These are phyloP conservation scores for Paradoxurus hermaphroditus DNA, from an alignment of 2,113 vertebrate species.

Conservation along the genomic window DNA sequence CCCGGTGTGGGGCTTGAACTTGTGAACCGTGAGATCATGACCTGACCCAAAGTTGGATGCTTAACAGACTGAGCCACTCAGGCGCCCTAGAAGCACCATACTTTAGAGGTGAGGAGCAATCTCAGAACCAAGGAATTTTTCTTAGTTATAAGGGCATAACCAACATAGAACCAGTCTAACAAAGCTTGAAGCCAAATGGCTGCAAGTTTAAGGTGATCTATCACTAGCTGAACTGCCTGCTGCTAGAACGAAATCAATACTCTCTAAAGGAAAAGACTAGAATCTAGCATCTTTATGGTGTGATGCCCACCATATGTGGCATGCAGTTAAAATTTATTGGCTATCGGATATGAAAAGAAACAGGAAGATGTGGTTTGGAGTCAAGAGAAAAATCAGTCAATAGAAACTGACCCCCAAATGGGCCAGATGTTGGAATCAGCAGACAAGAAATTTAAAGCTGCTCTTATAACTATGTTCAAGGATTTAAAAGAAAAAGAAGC, in stretches of 20 bases:
- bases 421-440: neutral
- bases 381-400: conserved; percentile 19
- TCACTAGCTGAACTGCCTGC: neutral
- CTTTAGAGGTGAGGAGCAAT: neutral
- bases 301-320: neutral
- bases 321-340: neutral
- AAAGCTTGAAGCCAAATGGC: neutral
- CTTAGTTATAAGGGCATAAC: neutral
- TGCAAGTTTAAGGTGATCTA: neutral
- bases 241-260: neutral
- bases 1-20: no score
- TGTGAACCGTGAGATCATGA: no score
- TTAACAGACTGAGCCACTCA: no score
- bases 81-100: neutral
- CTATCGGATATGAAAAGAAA: neutral
- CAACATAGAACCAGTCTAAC: neutral
- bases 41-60: no score
- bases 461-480: neutral
- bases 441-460: neutral
- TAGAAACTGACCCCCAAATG: conserved; percentile 10
- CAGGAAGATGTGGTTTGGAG: neutral
- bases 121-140: neutral
- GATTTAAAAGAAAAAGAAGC: neutral
- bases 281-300: neutral
- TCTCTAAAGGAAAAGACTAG: neutral